Conservation (phyloP, 2,797 vertebrate species). For the Chiroxiphia lanceolata region DNA sequence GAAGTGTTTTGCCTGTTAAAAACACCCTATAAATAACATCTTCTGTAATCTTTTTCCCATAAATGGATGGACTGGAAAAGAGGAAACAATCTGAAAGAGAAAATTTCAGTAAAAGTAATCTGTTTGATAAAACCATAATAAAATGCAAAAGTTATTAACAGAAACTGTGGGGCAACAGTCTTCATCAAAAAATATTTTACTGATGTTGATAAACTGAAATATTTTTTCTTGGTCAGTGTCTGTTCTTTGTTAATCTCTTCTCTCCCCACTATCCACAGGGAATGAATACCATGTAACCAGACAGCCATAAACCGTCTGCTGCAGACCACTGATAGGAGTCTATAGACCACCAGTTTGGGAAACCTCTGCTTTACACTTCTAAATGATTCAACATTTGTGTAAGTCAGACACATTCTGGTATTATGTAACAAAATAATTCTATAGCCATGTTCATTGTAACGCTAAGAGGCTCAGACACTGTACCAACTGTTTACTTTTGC, state of each 20-base stretch:
- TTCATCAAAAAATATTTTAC: neutral
- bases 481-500: neutral
- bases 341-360: neutral
- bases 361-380: neutral
- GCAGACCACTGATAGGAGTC: neutral
- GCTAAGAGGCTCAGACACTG: neutral
- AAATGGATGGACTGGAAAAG: neutral
- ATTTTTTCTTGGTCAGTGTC: neutral
- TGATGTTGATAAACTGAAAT: neutral
- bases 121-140: neutral
- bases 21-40: neutral
- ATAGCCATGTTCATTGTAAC: neutral
- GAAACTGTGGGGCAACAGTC: neutral
- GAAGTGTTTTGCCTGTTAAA: neutral
- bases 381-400: constrained; percentile 17
- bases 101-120: neutral
- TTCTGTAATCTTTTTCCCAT: neutral
- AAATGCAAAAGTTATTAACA: neutral
- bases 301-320: neutral
- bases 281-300: neutral
- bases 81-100: neutral
- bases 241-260: neutral
- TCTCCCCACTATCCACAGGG: neutral
- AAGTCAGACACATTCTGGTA: neutral
- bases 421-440: neutral